Percentiles rank a stretch among this genome's conserved stretches.
Conservation (phyloP, 2,797 vertebrate genomes). For the Acrossocheilus wenchowensis region DNA sequence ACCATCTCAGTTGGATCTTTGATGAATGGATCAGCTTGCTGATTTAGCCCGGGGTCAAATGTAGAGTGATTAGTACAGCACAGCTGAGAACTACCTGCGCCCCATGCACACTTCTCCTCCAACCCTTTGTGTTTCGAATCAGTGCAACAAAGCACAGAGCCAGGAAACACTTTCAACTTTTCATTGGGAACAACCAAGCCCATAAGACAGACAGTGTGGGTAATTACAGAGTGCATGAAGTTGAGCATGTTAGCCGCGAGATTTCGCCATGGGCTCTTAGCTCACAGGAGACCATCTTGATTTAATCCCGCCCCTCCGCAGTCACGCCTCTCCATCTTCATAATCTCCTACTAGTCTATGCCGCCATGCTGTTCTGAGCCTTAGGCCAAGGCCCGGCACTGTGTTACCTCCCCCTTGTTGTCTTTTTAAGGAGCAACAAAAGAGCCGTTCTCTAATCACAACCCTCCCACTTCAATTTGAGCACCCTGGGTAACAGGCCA, state of each 20-base stretch:
- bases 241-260: conserved; percentile 55
- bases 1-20: conserved; percentile 56
- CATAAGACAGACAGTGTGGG: conserved; percentile 51
- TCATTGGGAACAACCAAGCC: conserved; percentile 49
- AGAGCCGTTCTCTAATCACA: conserved; percentile 71
- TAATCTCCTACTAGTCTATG: conserved; percentile 63
- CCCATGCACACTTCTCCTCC: not conserved
- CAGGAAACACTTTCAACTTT: conserved; percentile 48
- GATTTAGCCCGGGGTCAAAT: conserved; percentile 64
- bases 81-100: conserved; percentile 61
- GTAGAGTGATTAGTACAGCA: conserved; percentile 62
- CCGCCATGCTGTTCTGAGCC: conserved; percentile 60
- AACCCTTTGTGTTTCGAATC: conserved; percentile 3
- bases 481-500: conserved; percentile 68
- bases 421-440: conserved; percentile 61
- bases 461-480: conserved; percentile 69
- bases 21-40: conserved; percentile 63
- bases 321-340: conserved; percentile 60
- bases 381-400: conserved; percentile 52
- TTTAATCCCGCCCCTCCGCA: conserved; percentile 50
- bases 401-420: conserved; percentile 55
- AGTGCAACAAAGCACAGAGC: conserved; percentile 17
- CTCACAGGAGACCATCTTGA: conserved; percentile 51
- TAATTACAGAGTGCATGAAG: conserved; percentile 57
- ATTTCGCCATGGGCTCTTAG: conserved; percentile 62